Base-by-base conservation (phyloP, 2,113 vertebrate genomes). In the Sisor rabdophorus region DNA sequence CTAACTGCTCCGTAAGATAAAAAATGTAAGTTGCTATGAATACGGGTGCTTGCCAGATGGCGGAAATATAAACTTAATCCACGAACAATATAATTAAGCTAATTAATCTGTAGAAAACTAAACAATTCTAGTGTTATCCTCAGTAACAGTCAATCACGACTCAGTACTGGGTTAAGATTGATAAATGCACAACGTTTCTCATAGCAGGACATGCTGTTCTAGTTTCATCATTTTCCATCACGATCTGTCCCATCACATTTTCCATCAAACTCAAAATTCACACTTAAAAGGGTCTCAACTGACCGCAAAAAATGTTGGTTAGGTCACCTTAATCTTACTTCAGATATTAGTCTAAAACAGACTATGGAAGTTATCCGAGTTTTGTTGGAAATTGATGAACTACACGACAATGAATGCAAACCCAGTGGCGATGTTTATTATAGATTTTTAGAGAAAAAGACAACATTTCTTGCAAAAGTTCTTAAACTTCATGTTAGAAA, bases 301-400 rank as follows among this genome's bases (percentile, higher is more conserved):
- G 19, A 10, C 47, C 30, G 19, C 48, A 67, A 50, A 44, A 11
- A 28, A 53, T n/a, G 6, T 52, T 28, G 30, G 13, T 24, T 19
- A 28, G n/a, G n/a, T n/a, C n/a, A n/a, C n/a, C n/a, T n/a, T n/a
- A n/a, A n/a, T n/a, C n/a, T n/a, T n/a, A n/a, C n/a, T n/a, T n/a
- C n/a, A n/a, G n/a, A n/a, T n/a, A n/a, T n/a, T n/a, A n/a, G n/a
- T n/a, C n/a, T n/a, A n/a, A n/a, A n/a, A n/a, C n/a, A n/a, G 61
- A 64, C 22, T 78, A 36, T 52, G 48, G 75, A 73, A 30, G 20
- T 50, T 24, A 78, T 16, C 28, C 6, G 48, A 76, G 71, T 59
- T 32, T 20, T 0, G 75, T 71, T 81, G 68, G 78, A 81, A n/a
- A 47, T 22, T 53, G 11, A 36, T 11, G n/a, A 69, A 70, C 60